These are phyloP conservation scores for Drosophila robusta DNA, from an alignment of 2,888 invertebrate genomes.

Conservation along the genomic window DNA sequence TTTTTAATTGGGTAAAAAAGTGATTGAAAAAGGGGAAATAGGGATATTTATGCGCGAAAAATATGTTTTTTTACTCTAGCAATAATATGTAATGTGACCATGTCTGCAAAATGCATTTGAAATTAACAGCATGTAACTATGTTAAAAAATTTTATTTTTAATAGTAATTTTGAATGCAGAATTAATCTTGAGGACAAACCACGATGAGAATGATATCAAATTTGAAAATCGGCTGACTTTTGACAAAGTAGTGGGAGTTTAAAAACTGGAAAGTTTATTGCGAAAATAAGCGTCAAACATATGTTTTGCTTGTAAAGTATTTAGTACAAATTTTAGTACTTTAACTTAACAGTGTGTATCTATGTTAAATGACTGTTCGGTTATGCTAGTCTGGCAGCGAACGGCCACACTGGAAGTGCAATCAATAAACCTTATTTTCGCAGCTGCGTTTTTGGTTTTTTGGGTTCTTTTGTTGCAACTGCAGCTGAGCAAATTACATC, in stretches of 20 bases:
- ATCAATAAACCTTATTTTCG: conserved; percentile 55
- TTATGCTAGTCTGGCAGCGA: background rate
- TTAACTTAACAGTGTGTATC: background rate
- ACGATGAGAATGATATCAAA: no score
- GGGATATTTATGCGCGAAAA: background rate
- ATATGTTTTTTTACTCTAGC: conserved; percentile 7
- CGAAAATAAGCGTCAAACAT: no score
- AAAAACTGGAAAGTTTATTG: no score
- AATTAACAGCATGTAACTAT: background rate
- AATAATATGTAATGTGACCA: conserved; percentile 16
- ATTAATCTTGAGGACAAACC: no score
- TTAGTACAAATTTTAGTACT: background rate
- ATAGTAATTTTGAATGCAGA: no score
- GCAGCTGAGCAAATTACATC: conserved; percentile 43
- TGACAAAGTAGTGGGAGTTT: no score
- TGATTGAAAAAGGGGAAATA: background rate
- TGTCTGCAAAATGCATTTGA: background rate
- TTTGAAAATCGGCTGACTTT: no score
- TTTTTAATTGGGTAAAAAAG: background rate
- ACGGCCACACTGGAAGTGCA: conserved; percentile 39
- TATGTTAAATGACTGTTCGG: background rate
- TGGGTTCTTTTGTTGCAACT: conserved; percentile 31
- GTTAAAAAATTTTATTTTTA: no score
- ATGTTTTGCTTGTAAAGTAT: background rate
- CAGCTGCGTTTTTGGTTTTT: conserved; percentile 41